phyloP scores from a whole-genome alignment of 2,797 vertebrate species.

The Rallus crepitans region DNA sequence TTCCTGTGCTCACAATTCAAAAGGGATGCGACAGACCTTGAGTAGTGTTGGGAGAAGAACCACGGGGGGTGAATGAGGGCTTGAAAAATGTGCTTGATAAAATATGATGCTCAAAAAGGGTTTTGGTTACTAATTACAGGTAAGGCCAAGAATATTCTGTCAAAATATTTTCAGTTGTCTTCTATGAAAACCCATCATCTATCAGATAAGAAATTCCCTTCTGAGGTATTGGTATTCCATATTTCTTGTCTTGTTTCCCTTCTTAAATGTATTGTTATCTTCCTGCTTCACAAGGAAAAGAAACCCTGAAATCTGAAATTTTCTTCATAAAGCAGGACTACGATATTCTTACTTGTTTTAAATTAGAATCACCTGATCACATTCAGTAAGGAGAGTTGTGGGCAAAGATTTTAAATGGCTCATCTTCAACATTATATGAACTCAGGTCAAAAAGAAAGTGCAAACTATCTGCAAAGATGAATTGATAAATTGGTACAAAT shows the following conservation, averaged over 20 bases:
- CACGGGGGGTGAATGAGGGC: accelerated
- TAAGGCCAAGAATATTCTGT: not conserved
- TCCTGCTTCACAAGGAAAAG: not conserved
- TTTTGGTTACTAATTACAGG: not conserved
- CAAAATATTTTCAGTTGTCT: not conserved
- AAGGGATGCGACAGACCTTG: not conserved
- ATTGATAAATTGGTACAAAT: accelerated
- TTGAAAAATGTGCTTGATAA: not conserved
- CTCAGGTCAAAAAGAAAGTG: not conserved
- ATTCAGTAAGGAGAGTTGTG: not conserved
- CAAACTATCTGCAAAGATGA: not conserved
- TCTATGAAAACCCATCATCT: not conserved
- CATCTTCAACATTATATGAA: accelerated
- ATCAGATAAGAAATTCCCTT: not conserved
- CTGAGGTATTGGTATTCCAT: not conserved
- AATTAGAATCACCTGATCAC: not conserved
- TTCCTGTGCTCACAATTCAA: not conserved
- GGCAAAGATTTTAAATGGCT: not conserved
- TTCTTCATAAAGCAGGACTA: not conserved
- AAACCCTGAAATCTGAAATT: not conserved
- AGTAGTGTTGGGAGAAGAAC: not conserved
- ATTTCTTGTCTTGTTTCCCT: not conserved
- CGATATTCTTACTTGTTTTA: not conserved
- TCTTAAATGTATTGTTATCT: not conserved
- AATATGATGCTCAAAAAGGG: accelerated